Conservation (phyloP, 2,797 vertebrate species). For the Threskiornis aethiopicus region DNA sequence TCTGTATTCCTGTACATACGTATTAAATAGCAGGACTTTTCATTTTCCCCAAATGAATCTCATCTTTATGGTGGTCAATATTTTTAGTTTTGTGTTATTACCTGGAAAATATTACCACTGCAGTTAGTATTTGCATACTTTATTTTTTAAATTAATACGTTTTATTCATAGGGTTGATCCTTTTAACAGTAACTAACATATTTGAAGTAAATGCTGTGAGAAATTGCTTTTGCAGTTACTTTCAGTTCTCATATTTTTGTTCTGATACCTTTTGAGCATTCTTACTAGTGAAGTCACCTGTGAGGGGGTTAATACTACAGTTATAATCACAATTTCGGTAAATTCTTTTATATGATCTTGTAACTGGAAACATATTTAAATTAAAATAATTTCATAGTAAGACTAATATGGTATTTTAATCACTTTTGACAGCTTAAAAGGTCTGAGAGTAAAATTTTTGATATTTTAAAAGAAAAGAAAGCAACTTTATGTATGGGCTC, state of each 20-base stretch:
- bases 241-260: neutral
- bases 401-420: neutral
- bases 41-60: neutral
- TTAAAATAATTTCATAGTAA: neutral
- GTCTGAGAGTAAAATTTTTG: neutral
- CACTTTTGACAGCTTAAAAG: neutral
- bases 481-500: neutral
- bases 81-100: neutral
- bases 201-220: neutral
- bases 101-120: neutral
- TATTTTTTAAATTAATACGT: neutral
- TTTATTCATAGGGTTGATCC: neutral
- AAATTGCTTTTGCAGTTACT: neutral
- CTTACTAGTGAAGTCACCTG: neutral
- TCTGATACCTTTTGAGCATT: neutral
- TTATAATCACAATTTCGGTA: neutral
- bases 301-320: neutral
- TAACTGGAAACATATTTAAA: neutral
- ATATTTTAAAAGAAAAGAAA: neutral
- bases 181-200: neutral
- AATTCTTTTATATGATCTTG: neutral
- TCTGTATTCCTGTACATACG: neutral
- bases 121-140: neutral
- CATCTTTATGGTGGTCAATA: neutral
- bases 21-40: neutral